phyloP scores from a whole-genome alignment of 53 echinoderm and acorn worm species.

The Holothuria leucospilota region DNA sequence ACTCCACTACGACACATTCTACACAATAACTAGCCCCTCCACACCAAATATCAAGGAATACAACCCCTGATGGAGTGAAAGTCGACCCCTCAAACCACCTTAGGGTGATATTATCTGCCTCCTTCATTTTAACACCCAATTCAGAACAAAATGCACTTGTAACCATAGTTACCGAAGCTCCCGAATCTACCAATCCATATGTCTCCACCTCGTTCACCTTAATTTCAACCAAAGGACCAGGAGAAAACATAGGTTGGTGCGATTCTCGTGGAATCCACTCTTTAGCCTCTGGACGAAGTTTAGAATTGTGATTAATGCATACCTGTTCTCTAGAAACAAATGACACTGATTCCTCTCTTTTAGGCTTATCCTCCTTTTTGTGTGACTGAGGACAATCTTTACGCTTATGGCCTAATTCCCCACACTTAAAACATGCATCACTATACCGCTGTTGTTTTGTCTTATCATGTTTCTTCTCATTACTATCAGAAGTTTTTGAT shows the following conservation, averaged over 20 bases:
- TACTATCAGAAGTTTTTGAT: not conserved
- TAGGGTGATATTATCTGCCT: not conserved
- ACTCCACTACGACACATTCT: conserved; percentile 4
- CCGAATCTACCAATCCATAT: conserved; percentile 1
- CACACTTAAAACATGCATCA: conserved; percentile 7
- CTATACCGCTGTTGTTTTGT: not conserved
- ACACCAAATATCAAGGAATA: conserved; percentile 14
- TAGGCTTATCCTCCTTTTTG: not conserved
- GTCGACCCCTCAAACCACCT: not conserved
- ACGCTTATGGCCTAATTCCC: conserved; percentile 7
- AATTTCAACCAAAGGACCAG: not conserved
- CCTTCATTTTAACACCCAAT: not conserved
- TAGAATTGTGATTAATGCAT: not conserved
- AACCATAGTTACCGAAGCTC: not conserved
- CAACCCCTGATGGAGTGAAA: not conserved
- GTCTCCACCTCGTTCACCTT: not conserved
- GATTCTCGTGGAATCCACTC: not conserved
- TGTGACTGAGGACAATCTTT: not conserved
- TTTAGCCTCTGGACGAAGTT: not conserved
- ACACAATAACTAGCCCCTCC: conserved; percentile 5
- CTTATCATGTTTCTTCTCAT: not conserved
- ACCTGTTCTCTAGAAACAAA: not conserved
- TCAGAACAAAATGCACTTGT: not conserved
- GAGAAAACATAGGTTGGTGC: no score
- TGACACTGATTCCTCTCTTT: not conserved